These are phyloP conservation scores for Phrynocephalus vlangalii DNA, from an alignment of 2,797 vertebrate genomes.

Conservation along the genomic window DNA sequence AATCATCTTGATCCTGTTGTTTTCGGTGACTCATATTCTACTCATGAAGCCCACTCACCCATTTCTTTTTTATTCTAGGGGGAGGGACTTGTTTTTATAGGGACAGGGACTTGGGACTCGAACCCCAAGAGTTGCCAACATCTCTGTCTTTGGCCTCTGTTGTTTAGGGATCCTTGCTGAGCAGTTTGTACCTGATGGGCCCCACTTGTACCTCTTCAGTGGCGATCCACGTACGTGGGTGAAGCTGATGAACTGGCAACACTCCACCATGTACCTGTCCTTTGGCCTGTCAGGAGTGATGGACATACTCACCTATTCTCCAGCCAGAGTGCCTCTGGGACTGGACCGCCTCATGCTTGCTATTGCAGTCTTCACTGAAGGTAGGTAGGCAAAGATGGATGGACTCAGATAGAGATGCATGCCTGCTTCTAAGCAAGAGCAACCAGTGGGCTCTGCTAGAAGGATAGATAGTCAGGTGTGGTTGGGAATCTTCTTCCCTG, in stretches of 20 bases:
- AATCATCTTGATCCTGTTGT: too few relatives aligned
- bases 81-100: too few relatives aligned
- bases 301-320: conserved; percentile 76
- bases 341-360: conserved; percentile 85
- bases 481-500: too few relatives aligned
- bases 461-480: too few relatives aligned
- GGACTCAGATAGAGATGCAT: too few relatives aligned
- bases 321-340: conserved; percentile 76
- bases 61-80: too few relatives aligned
- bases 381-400: conserved; percentile 69
- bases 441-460: too few relatives aligned
- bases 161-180: conserved; percentile 91
- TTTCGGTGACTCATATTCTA: too few relatives aligned
- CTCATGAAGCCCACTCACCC: too few relatives aligned
- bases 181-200: conserved; percentile 94
- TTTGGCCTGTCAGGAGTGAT: conserved; percentile 85
- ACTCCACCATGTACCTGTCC: conserved; percentile 97
- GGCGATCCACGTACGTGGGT: conserved; percentile 78
- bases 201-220: conserved; percentile 86
- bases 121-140: too few relatives aligned
- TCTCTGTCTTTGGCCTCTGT: background rate
- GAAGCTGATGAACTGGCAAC: conserved; percentile 99
- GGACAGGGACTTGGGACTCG: too few relatives aligned
- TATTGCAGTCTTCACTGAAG: conserved; percentile 89
- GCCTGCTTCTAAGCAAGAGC: too few relatives aligned